Base-by-base conservation (phyloP, 1,140 invertebrate genomes). In the Cepaea nemoralis region DNA sequence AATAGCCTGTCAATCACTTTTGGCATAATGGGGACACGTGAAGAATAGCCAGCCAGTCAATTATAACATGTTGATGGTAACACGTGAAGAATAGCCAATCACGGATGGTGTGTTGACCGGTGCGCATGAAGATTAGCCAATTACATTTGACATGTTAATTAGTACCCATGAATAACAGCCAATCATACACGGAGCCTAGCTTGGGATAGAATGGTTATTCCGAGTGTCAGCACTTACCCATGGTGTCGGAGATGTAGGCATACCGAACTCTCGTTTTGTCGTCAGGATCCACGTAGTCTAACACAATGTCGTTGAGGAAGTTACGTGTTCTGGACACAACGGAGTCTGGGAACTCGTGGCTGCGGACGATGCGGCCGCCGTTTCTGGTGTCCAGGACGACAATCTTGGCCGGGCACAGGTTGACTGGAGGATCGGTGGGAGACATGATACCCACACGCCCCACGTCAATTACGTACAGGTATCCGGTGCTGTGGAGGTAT, bases 211-310 rank as follows among this genome's bases (percentile, higher is more conserved):
- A n/a, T n/a, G n/a, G n/a, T n/a, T n/a, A n/a, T n/a, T n/a, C n/a
- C n/a, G n/a, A n/a, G n/a, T n/a, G n/a, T n/a, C n/a, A n/a, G n/a
- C n/a, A 31, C 71, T 31, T 33, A 74, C 71, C 71, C 35, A 45
- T 48, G n/a, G 71, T 74, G 42, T 74, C 71, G 2, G 71, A 74
- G 14, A 74, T 74, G 35, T 74, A 74, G 14, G 42, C 71, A 50
- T 74, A 74, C 33, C 33, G 48, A 74, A 48, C 71, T 3, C 71
- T 42, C 19, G 19, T 48, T 12, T 27, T n/a, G 14, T 48, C 8
- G 39, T 74, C 71, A 74, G 42, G 71, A 33, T 74, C 71, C 27
- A 74, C 71, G 24, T 74, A 74, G 71, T 74, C 71, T 27, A 74
- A 45, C 0, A 74, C 71, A 33, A 74, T 45, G 31, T 74, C 71